These are phyloP conservation scores for Lampris megalopsis DNA, from an alignment of 2,113 vertebrate genomes.

Conservation along the genomic window DNA sequence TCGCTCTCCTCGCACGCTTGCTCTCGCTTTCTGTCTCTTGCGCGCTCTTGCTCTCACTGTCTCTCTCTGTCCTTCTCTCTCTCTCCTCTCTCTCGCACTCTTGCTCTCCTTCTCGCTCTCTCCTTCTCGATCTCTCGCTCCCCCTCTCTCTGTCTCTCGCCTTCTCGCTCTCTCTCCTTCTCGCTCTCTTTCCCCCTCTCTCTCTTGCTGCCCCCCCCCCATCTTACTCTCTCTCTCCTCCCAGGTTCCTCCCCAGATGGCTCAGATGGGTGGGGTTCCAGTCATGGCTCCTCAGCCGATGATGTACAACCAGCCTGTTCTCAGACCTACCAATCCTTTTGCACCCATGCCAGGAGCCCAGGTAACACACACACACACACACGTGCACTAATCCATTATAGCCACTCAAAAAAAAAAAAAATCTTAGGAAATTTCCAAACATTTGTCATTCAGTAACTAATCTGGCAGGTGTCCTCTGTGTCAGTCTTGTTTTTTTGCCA, in stretches of 20 bases:
- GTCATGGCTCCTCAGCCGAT: constrained; percentile 88
- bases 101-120: not conserved
- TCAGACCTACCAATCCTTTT: constrained; percentile 89
- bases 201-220: not conserved
- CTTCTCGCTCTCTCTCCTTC: constrained; percentile 1
- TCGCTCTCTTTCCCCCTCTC: too few species aligned
- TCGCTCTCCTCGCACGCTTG: too few species aligned
- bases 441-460: too few species aligned
- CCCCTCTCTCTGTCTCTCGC: not conserved
- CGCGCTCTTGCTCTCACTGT: too few species aligned
- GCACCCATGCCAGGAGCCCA: constrained; percentile 88
- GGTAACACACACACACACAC: constrained; percentile 68
- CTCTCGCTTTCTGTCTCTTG: not conserved
- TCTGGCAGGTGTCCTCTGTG: too few species aligned
- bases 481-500: too few species aligned
- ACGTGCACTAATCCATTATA: not conserved
- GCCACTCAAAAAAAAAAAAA: too few species aligned
- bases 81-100: not conserved
- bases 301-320: constrained; percentile 88
- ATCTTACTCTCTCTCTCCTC: constrained; percentile 9
- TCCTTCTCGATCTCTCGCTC: not conserved
- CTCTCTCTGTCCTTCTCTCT: not conserved
- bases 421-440: too few species aligned
- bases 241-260: constrained; percentile 89
- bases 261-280: constrained; percentile 84